Evolutionary conservation across 2,113 vertebrate species (phyloP), one percentile per base, ranked within the genome.

Genomic region (Actenoides hombroni): DNA sequence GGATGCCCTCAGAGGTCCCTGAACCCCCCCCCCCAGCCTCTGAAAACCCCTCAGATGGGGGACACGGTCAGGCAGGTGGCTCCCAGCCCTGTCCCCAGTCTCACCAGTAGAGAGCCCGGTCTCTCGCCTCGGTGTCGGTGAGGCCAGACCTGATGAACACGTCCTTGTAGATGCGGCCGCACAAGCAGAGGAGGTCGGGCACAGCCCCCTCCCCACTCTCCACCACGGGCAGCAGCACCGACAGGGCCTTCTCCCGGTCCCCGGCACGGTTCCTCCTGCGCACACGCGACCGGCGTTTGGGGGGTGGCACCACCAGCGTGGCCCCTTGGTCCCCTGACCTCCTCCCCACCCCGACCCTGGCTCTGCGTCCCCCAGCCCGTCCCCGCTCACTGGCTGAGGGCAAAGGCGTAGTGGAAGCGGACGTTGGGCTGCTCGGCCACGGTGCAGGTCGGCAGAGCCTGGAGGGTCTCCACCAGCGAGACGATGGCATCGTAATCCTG

Each of bases 121-220:
- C 98, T 76, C 98, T 98, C 82, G 96, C 98, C 73, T 56, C 8
- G 1, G 94, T 48, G 81, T 99, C 98, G 2, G 80, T 97, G 97
- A 99, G 98, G 42, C 96, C 94, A 1, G 99, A 99, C 96, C 97
- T 97, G 89, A 99, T 98, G 98, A 99, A 99, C 96, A 98, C 98
- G 98, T 99, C 99, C 95, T 99, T 99, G 97, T 99, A 99, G 97
- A 99, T 97, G 8, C 99, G 99, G 39, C 99, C 99, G 15, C 99
- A 99, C 91, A 99, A 98, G 96, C 99, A 99, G 97, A 98, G 99
- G 28, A 99, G 97, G 37, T 99, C 99, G 0, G 99, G 99, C 0
- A 98, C 98, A 75, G 98, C 98, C 2, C 96, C 95, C 44, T 90
- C 95, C 15, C 91, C 97, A 0, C 78, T 89, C 86, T 98, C 96